Base-by-base conservation (phyloP, 2,797 vertebrate genomes). In the Clarias pachynema region DNA sequence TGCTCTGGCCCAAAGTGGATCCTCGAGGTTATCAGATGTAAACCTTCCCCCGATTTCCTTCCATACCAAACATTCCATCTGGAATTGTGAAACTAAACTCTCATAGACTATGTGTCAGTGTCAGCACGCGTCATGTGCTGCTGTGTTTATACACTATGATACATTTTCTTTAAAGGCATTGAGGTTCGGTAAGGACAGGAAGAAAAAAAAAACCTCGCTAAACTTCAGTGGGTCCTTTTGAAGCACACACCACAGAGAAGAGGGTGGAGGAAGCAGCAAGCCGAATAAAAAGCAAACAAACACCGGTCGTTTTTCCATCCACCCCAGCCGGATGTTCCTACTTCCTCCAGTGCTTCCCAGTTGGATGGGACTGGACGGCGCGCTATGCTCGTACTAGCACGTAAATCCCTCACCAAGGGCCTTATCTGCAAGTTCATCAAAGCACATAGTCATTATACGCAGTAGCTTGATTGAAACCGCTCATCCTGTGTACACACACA, bases 41-140 rank as follows among this genome's bases (percentile, higher is more conserved):
- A 26, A 49, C 84, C 81, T 82, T 79, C 82, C 86, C 77, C 84
- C 79, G 82, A 87, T 89, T 88, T 90, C 85, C 90, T 88, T 83
- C 86, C 87, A 92, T 92, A 89, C 90, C 90, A 77, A 79, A 75
- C 89, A 92, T 92, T 93, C 91, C 89, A 86, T 82, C 49, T 24
- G 74, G 74, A 59, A 59, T 20, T 22, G 81, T 87, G 79, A 65
- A 89, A 83, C 81, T 84, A 84, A 53, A 88, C 77, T n/a, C 74
- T 82, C 24, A 85, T 56, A 31, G 75, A 20, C 22, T 68, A 24
- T 82, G 85, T 81, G 37, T 70, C 44, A 68, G 59, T 82, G 29
- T 44, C 8, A 79, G 37, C 65, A 75, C 34, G 2, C 57, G n/a
- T 22, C 24, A 15, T 4, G 1, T 44, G 24, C 22, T 78, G 72